A percentile compares a stretch with the other conserved stretches of the same genome.
Conservation (phyloP, 2,888 invertebrate genomes). For the Temnothorax rugatulus region DNA sequence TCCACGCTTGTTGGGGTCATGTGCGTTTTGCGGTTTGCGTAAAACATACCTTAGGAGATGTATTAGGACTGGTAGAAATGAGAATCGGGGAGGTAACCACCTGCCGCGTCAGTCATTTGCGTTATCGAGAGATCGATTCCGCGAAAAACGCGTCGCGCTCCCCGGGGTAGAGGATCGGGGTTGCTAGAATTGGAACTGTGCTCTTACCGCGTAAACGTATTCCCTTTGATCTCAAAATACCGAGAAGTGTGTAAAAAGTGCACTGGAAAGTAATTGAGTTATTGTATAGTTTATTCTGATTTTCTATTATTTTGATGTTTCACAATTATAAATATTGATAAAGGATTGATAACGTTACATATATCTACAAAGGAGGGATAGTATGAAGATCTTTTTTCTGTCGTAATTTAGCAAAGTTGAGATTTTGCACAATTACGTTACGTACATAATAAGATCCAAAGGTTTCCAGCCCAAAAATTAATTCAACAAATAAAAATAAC, state of each 20-base stretch:
- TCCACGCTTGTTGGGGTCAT: conserved; percentile 68
- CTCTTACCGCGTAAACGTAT: background rate
- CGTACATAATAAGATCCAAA: background rate
- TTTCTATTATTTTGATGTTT: background rate
- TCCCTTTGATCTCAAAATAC: background rate
- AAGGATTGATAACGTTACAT: background rate
- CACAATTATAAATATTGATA: background rate
- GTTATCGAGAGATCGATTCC: conserved; percentile 75
- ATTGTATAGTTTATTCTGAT: background rate
- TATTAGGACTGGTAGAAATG: conserved; percentile 66
- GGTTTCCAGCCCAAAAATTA: too few relatives aligned
- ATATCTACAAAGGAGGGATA: background rate
- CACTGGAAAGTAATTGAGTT: background rate
- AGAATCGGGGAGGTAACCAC: conserved; percentile 42
- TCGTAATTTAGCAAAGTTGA: background rate
- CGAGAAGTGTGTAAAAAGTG: background rate
- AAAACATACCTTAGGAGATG: conserved; percentile 72
- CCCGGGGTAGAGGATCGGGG: background rate
- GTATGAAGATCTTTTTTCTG: background rate
- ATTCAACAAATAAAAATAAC: background rate
- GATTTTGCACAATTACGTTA: background rate
- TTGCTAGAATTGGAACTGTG: background rate
- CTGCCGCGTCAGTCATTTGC: conserved; percentile 73
- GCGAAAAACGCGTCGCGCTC: conserved; percentile 59
- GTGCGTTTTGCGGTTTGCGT: conserved; percentile 77